Base-by-base conservation (phyloP, 2,797 vertebrate genomes). In the Myiothlypis chrysogaster region DNA sequence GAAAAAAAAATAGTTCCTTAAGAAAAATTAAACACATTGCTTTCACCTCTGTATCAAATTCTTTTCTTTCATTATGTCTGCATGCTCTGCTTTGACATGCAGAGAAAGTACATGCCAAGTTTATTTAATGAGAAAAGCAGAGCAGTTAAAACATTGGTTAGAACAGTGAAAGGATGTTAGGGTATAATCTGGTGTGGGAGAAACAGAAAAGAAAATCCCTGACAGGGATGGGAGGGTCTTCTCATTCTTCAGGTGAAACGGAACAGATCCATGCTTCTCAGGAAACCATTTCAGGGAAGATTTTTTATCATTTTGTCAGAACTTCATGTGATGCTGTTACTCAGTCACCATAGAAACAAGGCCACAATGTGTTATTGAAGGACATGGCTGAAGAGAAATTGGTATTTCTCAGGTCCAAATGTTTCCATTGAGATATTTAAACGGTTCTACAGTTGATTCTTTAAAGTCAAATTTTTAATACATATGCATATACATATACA, bases 51-150 rank as follows among this genome's bases (percentile, higher is more conserved):
- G 52, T 61, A 68, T 89, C 47, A 73, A 87, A 84, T 71, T 83
- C 12, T 92, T 85, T 71, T 81, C 81, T 60, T 85, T 95, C 72
- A 89, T 81, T 93, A 95, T 46, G 43, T 71, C 81, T 91, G 57
- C 72, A 59, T 65, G 43, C 69, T 87, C 57, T 95, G 69, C 61
- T 87, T 83, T 91, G 89, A 94, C 82, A 93, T 0, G 8, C 80
- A 94, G 87, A 94, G 72, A 65, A 91, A 82, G 37, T 12, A 88
- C 23, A 66, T 19, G 79, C 76, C 92, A 94, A 91, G 44, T 69
- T 78, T 47, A 73, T 66, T 71, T 82, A 93, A 96, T 50, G 92
- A 88, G 63, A 93, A 94, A 88, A 86, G 35, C 79, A 93, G 79
- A 94, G 32, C 41, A 66, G 72, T 27, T 81, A 69, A 91, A 83